Evolutionary conservation across 2,797 vertebrate species (phyloP).

Genomic region (Channa striata): DNA sequence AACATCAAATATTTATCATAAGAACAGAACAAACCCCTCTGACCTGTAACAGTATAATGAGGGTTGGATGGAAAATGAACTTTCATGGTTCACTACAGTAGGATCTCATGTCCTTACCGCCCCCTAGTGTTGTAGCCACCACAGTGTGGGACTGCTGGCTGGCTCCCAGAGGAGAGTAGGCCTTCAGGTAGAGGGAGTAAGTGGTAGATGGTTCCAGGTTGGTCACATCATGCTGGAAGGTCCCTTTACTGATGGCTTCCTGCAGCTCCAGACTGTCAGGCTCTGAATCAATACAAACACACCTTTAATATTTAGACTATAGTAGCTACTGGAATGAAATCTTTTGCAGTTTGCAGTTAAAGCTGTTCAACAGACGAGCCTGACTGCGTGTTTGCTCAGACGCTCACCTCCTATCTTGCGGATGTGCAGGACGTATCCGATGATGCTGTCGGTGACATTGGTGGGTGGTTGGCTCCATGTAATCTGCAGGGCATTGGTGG

Average conservation of each 20-base stretch:
- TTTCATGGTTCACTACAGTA: rapidly evolving
- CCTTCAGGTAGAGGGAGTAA: slow-evolving; percentile 82
- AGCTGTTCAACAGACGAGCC: neutral
- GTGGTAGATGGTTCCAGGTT: slow-evolving; percentile 83
- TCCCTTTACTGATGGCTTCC: slow-evolving; percentile 86
- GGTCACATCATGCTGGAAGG: slow-evolving; percentile 80
- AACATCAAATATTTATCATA: neutral
- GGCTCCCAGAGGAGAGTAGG: slow-evolving; percentile 84
- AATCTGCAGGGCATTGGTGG: slow-evolving; percentile 73
- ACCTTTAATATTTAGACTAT: neutral
- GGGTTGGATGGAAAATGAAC: neutral
- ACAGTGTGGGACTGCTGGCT: slow-evolving; percentile 81
- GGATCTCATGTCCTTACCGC: slow-evolving; percentile 67
- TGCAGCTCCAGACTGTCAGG: slow-evolving; percentile 83
- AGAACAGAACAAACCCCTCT: too few relatives aligned
- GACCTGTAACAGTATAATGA: too few relatives aligned
- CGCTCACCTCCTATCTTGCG: slow-evolving; percentile 80
- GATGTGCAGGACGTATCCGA: slow-evolving; percentile 85
- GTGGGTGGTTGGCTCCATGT: slow-evolving; percentile 74
- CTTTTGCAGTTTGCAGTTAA: neutral
- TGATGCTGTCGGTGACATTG: slow-evolving; percentile 74
- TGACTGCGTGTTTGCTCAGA: neutral
- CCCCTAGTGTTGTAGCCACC: slow-evolving; percentile 80
- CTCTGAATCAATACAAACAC: slow-evolving; percentile 67
- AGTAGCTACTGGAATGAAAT: neutral